Percentiles rank a stretch among this genome's conserved stretches.
These are phyloP conservation scores for Eptatretus atami DNA, from an alignment of 2,797 vertebrate genomes.

Conservation along the genomic window DNA sequence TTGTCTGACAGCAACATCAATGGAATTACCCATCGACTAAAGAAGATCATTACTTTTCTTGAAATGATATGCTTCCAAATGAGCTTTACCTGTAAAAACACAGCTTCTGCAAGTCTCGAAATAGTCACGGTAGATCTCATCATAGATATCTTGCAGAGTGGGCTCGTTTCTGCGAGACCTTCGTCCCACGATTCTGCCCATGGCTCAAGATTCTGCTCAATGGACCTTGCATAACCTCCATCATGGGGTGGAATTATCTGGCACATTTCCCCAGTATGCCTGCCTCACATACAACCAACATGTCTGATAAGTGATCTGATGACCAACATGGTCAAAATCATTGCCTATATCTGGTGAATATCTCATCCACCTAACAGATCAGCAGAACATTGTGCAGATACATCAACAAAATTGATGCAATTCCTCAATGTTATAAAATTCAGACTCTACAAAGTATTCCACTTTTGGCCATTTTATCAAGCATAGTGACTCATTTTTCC, in stretches of 20 bases:
- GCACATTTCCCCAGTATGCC: constrained; percentile 91
- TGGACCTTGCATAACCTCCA: constrained; percentile 38
- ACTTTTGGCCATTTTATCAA: too few relatives aligned
- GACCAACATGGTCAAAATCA: too few relatives aligned
- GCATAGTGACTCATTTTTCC: too few relatives aligned
- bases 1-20: background rate
- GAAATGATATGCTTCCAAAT: background rate
- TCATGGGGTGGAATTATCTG: constrained; percentile 71
- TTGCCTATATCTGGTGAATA: too few relatives aligned
- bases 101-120: constrained; percentile 50
- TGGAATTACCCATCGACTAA: background rate
- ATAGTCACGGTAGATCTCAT: constrained; percentile 29
- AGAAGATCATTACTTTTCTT: too few relatives aligned
- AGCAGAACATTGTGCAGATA: too few relatives aligned
- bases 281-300: constrained; percentile 11
- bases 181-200: constrained; percentile 57
- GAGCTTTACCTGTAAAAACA: constrained; percentile 47
- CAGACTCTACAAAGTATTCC: too few relatives aligned
- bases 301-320: too few relatives aligned
- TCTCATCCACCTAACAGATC: too few relatives aligned
- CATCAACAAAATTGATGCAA: too few relatives aligned
- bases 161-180: constrained; percentile 24
- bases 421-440: too few relatives aligned
- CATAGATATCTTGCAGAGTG: constrained; percentile 32
- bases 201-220: constrained; percentile 51